phyloP scores from a whole-genome alignment of 2,888 invertebrate genomes.

The Taphrorychus bicolor region DNA sequence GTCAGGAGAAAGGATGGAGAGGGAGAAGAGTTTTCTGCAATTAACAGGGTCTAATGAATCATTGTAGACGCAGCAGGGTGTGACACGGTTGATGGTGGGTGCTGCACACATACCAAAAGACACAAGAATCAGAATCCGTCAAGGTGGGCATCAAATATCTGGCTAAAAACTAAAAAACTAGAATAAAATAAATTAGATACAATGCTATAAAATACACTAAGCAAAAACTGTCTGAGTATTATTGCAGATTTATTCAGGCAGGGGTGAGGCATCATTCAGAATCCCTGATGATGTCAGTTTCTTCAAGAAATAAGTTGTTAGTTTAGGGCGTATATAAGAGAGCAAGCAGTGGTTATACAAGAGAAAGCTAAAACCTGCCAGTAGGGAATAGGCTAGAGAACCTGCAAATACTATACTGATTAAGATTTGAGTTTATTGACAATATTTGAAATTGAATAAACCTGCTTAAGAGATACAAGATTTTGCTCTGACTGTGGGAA shows the following conservation, averaged over 20 bases:
- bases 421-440: neutral
- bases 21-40: neutral
- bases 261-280: neutral
- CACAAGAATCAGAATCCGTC: slow-evolving; percentile 27
- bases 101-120: slow-evolving; percentile 28
- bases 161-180: slow-evolving; percentile 40
- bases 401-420: neutral
- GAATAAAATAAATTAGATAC: slow-evolving; percentile 22
- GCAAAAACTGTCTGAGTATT: slow-evolving; percentile 2
- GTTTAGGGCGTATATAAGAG: neutral
- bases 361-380: neutral
- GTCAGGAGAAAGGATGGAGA: neutral
- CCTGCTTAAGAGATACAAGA: neutral
- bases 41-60: slow-evolving; percentile 8
- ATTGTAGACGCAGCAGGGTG: neutral
- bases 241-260: slow-evolving; percentile 15
- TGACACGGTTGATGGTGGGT: neutral
- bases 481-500: no score
- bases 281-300: neutral
- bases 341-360: neutral
- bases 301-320: neutral
- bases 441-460: neutral
- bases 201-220: slow-evolving; percentile 8
- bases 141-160: slow-evolving; percentile 30
- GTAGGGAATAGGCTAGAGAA: neutral